Conservation (phyloP, 23 tunicate species). For the Aplidium turbinatum region DNA sequence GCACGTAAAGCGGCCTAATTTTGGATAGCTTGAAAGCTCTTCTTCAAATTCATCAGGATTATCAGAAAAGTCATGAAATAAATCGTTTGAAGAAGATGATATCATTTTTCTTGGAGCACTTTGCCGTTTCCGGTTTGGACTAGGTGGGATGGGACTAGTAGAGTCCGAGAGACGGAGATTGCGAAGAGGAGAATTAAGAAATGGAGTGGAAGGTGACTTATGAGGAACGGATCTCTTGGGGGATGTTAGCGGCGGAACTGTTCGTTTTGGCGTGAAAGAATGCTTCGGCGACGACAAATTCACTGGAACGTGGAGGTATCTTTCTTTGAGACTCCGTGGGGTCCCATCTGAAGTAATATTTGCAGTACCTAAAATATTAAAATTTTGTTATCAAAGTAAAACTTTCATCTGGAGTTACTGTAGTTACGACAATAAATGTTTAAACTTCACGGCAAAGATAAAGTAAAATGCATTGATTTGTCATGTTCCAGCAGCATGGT, state of each 20-base stretch:
- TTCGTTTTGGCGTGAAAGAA: not conserved
- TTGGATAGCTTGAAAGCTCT: slow-evolving; percentile 9
- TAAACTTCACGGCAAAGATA: too few species aligned
- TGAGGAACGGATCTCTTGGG: slow-evolving; percentile 10
- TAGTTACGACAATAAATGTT: too few species aligned
- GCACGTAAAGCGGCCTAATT: slow-evolving; percentile 46
- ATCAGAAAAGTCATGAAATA: slow-evolving; percentile 9
- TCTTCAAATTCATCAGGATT: slow-evolving; percentile 23
- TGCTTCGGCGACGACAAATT: slow-evolving; percentile 11
- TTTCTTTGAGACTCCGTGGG: too few species aligned
- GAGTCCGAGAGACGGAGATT: slow-evolving; percentile 53
- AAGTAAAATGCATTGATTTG: too few species aligned
- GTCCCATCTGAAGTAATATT: too few species aligned
- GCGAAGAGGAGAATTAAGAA: slow-evolving; percentile 42
- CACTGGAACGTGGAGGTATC: not conserved
- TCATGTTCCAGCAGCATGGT: too few species aligned
- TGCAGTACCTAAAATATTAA: too few species aligned
- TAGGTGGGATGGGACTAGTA: slow-evolving; percentile 63
- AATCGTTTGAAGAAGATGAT: slow-evolving; percentile 3
- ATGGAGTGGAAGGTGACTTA: slow-evolving; percentile 35
- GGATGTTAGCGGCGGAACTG: not conserved
- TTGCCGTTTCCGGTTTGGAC: slow-evolving; percentile 49
- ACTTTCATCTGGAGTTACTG: too few species aligned
- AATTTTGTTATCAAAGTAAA: too few species aligned
- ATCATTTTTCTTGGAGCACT: not conserved